These are phyloP conservation scores for Neoseiulus cucumeris DNA, from an alignment of 1,140 invertebrate species.

Conservation along the genomic window DNA sequence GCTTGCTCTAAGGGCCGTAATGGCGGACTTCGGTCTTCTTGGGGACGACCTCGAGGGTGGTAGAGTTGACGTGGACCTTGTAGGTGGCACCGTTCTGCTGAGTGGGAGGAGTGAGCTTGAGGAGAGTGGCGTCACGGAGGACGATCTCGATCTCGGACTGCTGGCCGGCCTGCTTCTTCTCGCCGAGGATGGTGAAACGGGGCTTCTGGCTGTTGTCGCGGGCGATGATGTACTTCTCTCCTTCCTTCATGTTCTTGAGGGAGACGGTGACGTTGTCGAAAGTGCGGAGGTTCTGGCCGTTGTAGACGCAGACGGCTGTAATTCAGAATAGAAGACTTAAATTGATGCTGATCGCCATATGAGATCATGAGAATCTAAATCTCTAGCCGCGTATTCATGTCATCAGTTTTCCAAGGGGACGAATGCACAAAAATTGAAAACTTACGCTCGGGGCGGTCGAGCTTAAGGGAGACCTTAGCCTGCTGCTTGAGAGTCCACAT, in stretches of 20 bases:
- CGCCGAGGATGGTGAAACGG: background rate
- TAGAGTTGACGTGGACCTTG: constrained; percentile 4
- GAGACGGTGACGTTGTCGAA: background rate
- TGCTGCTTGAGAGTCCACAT: constrained; percentile 6
- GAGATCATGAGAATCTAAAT: too few relatives aligned
- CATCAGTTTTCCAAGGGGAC: background rate
- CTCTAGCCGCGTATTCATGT: too few relatives aligned
- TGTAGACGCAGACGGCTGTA: background rate
- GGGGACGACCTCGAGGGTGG: background rate
- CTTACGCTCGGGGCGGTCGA: constrained; percentile 4
- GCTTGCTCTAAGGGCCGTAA: background rate
- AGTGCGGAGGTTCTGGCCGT: background rate
- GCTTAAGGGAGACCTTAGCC: background rate
- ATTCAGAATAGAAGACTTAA: background rate
- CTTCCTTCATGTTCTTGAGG: background rate
- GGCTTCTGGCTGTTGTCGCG: background rate
- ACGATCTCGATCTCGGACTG: background rate
- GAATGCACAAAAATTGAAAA: background rate
- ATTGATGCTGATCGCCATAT: too few relatives aligned
- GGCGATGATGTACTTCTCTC: constrained; percentile 2
- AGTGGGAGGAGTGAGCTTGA: background rate
- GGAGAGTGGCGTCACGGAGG: background rate
- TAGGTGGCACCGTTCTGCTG: background rate
- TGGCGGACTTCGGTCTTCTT: background rate
- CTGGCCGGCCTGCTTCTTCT: background rate